Evolutionary conservation across 2,888 invertebrate genomes (phyloP), one percentile per base, ranked within the genome.

Genomic region (Vanessa cardui): DNA sequence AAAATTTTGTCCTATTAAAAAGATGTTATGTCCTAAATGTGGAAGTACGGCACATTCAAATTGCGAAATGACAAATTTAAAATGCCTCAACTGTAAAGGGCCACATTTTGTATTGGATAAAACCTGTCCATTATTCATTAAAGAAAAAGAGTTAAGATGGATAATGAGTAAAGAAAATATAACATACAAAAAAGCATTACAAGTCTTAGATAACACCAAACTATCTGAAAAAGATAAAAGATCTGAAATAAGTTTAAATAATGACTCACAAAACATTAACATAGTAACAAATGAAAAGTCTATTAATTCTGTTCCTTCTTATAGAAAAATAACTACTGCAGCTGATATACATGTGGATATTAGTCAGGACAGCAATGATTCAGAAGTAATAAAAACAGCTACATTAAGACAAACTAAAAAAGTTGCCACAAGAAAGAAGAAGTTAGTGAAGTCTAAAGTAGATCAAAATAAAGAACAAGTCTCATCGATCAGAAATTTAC

Each of bases 61-160:
- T 21, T 66, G 66, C 52, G 59, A 62, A 15, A 61, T 52, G 2
- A 45, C 16, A n/a, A 56, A 45, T 9, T 69, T 58, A 26, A 64
- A 49, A 45, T 71, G 72, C 46, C 12, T 62, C 3, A 74, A 74
- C 58, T 74, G 72, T 20, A 62, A 65, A 59, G 72, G 74, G 0
- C 12, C 58, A 9, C 74, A 72, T 39, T 56, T 70, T 21, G 63
- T 62, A 1, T 31, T 68, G 12, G 58, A 70, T 58, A 72, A 62
- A 61, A 33, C 54, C 9, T 72, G 69, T 33, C 66, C 68, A n/a
- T 50, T 66, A 20, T 66, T 62, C 39, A 45, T 44, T 1, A 69
- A 68, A 66, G 72, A 73, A 62, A 73, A 71, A 58, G 52, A 62
- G 39, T 62, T 73, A 26, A 44, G 69, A 3, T 16, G 47, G 8